Evolutionary conservation across 2,888 invertebrate species (phyloP).

Genomic region (Cerastis leucographa): DNA sequence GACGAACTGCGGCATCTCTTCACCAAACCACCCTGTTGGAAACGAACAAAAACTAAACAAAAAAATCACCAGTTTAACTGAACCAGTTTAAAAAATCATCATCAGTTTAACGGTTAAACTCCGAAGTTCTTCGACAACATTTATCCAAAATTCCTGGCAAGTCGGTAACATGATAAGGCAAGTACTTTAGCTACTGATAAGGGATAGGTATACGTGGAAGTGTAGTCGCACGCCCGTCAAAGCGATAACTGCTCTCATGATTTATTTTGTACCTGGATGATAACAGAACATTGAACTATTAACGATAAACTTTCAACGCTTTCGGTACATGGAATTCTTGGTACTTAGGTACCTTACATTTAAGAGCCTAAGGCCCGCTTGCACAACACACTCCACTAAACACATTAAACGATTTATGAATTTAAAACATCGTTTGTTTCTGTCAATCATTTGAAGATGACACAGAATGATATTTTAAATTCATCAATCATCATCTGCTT

Average conservation of each 20-base stretch:
- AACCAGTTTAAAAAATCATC: neutral
- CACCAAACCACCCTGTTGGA: neutral
- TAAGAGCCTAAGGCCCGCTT: neutral
- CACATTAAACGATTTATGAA: too few relatives aligned
- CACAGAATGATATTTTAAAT: too few relatives aligned
- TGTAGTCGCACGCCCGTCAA: conserved; percentile 65
- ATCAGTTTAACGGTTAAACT: conserved; percentile 15
- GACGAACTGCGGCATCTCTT: too few relatives aligned
- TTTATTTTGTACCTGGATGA: conserved; percentile 64
- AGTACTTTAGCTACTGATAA: conserved; percentile 57
- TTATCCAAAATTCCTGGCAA: conserved; percentile 24
- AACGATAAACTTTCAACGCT: conserved; percentile 49
- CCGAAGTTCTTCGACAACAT: conserved; percentile 6
- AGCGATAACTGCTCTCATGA: conserved; percentile 60
- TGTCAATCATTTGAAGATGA: neutral
- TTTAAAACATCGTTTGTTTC: neutral
- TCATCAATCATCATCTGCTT: too few relatives aligned
- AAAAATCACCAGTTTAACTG: neutral
- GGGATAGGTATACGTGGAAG: conserved; percentile 37
- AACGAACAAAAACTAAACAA: neutral
- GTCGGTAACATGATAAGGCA: conserved; percentile 48
- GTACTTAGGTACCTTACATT: neutral
- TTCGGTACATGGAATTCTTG: conserved; percentile 38
- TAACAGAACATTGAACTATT: conserved; percentile 65
- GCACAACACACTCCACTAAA: too few relatives aligned